Evolutionary conservation across 2,113 vertebrate genomes (phyloP), one percentile per base, ranked within the genome.

Genomic region (Nanorana parkeri): DNA sequence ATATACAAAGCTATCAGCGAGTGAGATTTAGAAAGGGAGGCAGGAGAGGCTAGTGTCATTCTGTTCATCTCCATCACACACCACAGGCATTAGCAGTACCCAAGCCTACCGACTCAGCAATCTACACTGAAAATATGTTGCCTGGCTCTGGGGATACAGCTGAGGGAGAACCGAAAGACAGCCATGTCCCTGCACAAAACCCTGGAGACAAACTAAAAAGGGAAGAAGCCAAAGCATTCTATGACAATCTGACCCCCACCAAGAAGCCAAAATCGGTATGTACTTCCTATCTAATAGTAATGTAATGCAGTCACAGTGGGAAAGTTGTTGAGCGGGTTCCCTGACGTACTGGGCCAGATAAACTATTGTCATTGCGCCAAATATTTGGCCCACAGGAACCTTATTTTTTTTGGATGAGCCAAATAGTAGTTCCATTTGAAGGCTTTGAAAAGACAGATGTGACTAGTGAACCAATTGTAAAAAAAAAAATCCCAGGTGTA

Each of bases 221-320:
- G 92, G 89, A 92, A 11, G 92, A 94, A 77, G 89, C 89, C 84
- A 91, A 91, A 79, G 87, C 88, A 71, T 92, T 93, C 84, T 89
- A 90, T 69, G 91, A 94, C 19, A 93, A 84, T 54, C 90, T 93
- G 1, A 83, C 92, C 3, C 87, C 93, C 41, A 91, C 89, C 85
- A 95, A 92, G 89, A 95, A 93, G 5, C 94, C 94, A 68, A 94
- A 93, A 88, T 91, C 91, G 86, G 94, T 95, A 91, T 92, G 91
- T 80, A 1, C 54, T 17, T 11, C 20, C 32, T 32, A 51, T 36
- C 5, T 23, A 5, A 26, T 72, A 1, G 16, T 17, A 61, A 60
- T 26, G 21, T 17, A 65, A 77, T 5, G 1, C 6, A 4, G 17
- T 52, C 8, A n/a, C 23, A 54, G 17, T 66, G 61, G 6, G 23